Percentiles rank a stretch among this genome's conserved stretches.
Evolutionary conservation across 2,797 vertebrate genomes (phyloP).

Genomic region (Smutsia temminckii): DNA sequence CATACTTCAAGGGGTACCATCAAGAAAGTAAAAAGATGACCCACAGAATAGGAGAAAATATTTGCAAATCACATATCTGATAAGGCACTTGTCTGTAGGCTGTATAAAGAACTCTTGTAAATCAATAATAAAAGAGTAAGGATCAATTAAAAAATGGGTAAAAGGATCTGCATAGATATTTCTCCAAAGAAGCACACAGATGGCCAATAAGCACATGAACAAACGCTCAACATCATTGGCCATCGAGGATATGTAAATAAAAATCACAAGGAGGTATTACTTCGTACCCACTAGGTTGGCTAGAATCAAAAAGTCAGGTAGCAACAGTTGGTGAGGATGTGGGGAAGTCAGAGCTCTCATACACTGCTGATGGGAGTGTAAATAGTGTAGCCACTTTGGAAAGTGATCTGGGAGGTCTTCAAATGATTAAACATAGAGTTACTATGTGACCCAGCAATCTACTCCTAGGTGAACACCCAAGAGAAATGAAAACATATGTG

Average conservation of each 20-base stretch:
- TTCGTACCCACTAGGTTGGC: not conserved
- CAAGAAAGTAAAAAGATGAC: not conserved
- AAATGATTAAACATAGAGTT: not conserved
- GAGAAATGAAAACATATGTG: not conserved
- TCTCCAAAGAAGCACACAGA: not conserved
- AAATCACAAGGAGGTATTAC: not conserved
- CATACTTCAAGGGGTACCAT: not conserved
- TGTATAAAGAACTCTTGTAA: not conserved
- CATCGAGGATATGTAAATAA: not conserved
- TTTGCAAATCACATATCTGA: not conserved
- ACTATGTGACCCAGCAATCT: not conserved
- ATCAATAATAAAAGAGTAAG: not conserved
- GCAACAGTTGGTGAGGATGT: not conserved
- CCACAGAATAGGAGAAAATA: not conserved
- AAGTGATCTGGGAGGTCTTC: not conserved
- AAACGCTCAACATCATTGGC: not conserved
- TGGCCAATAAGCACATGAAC: not conserved
- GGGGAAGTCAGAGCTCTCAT: not conserved
- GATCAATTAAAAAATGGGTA: not conserved
- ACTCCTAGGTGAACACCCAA: not conserved
- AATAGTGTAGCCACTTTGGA: not conserved
- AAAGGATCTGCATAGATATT: not conserved
- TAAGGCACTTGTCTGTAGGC: not conserved
- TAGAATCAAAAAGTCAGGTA: too few relatives aligned
- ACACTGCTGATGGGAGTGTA: too few relatives aligned